These are phyloP conservation scores for Pharmacophagus antenor DNA, from an alignment of 2,888 invertebrate species.

Conservation along the genomic window DNA sequence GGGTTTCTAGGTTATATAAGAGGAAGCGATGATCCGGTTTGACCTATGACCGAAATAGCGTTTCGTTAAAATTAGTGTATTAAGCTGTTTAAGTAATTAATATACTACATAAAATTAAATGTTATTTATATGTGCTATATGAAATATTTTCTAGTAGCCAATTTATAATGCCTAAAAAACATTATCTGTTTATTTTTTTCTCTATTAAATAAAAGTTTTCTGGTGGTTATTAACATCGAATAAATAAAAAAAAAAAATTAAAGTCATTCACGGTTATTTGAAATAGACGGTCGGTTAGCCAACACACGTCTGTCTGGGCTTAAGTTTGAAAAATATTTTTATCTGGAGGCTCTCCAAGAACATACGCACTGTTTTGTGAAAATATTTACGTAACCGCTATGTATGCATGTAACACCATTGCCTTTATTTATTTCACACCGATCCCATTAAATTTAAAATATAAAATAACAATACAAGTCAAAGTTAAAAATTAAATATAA, in stretches of 20 bases:
- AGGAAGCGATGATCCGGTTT: slow-evolving; percentile 14
- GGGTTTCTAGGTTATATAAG: slow-evolving; percentile 2
- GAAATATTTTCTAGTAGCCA: neutral
- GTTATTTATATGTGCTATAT: neutral
- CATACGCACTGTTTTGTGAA: neutral
- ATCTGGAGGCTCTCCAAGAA: neutral
- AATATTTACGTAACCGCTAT: neutral
- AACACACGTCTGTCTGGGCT: neutral
- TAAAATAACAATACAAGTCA: no score
- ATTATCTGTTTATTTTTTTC: neutral
- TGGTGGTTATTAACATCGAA: neutral
- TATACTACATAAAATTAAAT: no score
- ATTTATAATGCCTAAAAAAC: neutral
- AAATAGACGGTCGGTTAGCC: neutral
- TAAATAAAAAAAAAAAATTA: neutral
- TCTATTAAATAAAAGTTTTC: neutral
- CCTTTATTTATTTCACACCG: no score
- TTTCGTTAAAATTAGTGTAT: slow-evolving; percentile 4
- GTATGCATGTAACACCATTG: no score
- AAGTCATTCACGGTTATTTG: neutral
- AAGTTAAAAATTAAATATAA: no score
- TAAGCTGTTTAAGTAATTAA: neutral
- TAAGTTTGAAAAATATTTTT: neutral
- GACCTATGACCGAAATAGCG: slow-evolving; percentile 8
- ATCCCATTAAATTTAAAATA: no score